These are phyloP conservation scores for Drosophila robusta DNA, from an alignment of 2,888 invertebrate genomes.

Conservation along the genomic window DNA sequence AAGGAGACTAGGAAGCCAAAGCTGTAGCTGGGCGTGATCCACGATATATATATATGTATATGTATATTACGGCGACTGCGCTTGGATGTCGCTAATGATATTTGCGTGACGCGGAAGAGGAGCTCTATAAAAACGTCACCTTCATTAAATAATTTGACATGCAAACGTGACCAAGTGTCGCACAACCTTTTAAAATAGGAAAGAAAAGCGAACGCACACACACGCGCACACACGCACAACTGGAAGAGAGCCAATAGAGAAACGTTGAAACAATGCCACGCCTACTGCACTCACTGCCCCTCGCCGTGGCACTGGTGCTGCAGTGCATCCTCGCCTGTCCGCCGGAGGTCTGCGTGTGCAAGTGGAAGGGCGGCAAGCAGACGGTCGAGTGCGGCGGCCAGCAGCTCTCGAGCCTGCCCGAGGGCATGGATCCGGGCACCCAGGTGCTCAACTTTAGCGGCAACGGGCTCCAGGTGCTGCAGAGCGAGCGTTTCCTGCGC, in stretches of 20 bases:
- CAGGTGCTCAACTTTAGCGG: constrained; percentile 94
- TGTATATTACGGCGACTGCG: constrained; percentile 27
- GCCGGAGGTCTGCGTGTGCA: constrained; percentile 91
- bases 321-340: constrained; percentile 87
- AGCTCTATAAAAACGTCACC: constrained; percentile 45
- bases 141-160: constrained; percentile 71
- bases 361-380: constrained; percentile 97
- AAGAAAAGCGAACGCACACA: background rate
- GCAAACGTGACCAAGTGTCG: constrained; percentile 73
- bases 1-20: constrained; percentile 6
- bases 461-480: constrained; percentile 92
- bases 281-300: constrained; percentile 16
- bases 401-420: constrained; percentile 91
- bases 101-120: constrained; percentile 50
- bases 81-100: constrained; percentile 60
- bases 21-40: constrained; percentile 33
- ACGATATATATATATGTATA: constrained; percentile 45
- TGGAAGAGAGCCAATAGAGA: constrained; percentile 2
- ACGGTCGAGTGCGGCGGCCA: constrained; percentile 94
- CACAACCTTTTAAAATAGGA: constrained; percentile 10
- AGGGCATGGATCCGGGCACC: constrained; percentile 92
- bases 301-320: constrained; percentile 19
- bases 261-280: constrained; percentile 33
- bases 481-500: constrained; percentile 91
- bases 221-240: background rate